Evolutionary conservation across 1,140 invertebrate genomes (phyloP).

Genomic region (Caenorhabditis tropicalis): DNA sequence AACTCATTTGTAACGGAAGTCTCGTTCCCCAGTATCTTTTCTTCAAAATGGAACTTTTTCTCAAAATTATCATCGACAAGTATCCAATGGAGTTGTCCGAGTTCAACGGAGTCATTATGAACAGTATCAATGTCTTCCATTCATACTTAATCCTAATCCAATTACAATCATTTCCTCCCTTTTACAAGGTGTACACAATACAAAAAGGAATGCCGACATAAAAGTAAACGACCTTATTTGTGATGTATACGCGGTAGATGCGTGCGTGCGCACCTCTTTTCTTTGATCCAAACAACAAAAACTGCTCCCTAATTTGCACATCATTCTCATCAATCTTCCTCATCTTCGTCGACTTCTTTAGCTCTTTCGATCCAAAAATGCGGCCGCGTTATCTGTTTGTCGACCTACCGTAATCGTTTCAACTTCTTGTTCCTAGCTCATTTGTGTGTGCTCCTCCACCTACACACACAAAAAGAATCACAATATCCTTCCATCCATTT

Average conservation of each 20-base stretch:
- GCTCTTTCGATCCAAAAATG: constrained; percentile 6
- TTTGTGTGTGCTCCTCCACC: background rate
- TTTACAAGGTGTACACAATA: background rate
- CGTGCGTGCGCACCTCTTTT: background rate
- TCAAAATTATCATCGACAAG: too few species aligned
- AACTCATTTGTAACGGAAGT: background rate
- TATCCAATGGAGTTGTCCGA: too few species aligned
- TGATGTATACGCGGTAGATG: constrained; percentile 25
- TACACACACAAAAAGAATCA: constrained; percentile 1
- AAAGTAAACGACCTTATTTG: constrained; percentile 41
- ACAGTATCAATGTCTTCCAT: background rate
- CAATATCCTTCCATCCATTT: background rate
- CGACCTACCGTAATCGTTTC: constrained; percentile 5
- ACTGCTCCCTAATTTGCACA: constrained; percentile 41
- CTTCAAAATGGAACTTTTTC: too few species aligned
- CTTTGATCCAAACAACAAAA: background rate
- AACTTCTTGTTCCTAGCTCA: constrained; percentile 39
- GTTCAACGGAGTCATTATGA: background rate
- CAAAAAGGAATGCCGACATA: background rate
- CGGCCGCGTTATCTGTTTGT: constrained; percentile 15
- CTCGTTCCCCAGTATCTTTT: too few species aligned
- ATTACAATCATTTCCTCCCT: background rate
- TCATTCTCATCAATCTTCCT: constrained; percentile 40
- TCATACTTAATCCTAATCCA: background rate
- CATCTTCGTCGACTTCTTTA: background rate